Conservation (phyloP, 2,797 vertebrate species). For the Labroides dimidiatus region DNA sequence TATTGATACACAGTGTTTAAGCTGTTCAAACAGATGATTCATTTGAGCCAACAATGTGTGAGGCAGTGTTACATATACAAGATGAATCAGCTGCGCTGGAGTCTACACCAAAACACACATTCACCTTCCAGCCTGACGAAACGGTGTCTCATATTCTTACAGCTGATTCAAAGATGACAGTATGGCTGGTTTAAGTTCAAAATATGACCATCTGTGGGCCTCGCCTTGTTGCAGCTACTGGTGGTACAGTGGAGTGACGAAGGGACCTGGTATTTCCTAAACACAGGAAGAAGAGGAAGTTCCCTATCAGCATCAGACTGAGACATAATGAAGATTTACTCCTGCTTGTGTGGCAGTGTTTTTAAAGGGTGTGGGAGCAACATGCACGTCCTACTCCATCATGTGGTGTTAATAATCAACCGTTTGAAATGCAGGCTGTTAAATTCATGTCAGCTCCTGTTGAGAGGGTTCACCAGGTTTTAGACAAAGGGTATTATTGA, state of each 20-base stretch:
- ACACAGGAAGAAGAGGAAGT: slow-evolving; percentile 72
- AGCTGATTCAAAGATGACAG: background rate
- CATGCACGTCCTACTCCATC: slow-evolving; percentile 12
- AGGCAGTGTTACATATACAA: slow-evolving; percentile 30
- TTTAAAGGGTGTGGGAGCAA: slow-evolving; percentile 62
- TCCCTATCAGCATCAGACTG: slow-evolving; percentile 47
- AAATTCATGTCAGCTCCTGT: slow-evolving; percentile 3
- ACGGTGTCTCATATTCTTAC: slow-evolving; percentile 5
- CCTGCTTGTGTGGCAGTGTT: slow-evolving; percentile 32
- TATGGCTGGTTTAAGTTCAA: no score
- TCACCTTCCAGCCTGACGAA: slow-evolving; percentile 13
- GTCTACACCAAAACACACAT: slow-evolving; percentile 76
- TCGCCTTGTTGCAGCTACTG: background rate
- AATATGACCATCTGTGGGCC: background rate
- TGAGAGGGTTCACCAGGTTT: slow-evolving; percentile 19
- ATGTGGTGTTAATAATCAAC: slow-evolving; percentile 55
- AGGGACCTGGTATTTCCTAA: slow-evolving; percentile 67
- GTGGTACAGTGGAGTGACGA: slow-evolving; percentile 26
- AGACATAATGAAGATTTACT: slow-evolving; percentile 34
- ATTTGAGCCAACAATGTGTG: slow-evolving; percentile 59
- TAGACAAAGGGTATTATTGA: slow-evolving; percentile 10
- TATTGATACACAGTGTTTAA: slow-evolving; percentile 23
- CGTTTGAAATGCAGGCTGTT: slow-evolving; percentile 1
- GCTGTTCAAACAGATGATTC: slow-evolving; percentile 73
- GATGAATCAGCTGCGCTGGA: slow-evolving; percentile 57